Conservation (phyloP, 2,797 vertebrate genomes). For the Artibeus jamaicensis region DNA sequence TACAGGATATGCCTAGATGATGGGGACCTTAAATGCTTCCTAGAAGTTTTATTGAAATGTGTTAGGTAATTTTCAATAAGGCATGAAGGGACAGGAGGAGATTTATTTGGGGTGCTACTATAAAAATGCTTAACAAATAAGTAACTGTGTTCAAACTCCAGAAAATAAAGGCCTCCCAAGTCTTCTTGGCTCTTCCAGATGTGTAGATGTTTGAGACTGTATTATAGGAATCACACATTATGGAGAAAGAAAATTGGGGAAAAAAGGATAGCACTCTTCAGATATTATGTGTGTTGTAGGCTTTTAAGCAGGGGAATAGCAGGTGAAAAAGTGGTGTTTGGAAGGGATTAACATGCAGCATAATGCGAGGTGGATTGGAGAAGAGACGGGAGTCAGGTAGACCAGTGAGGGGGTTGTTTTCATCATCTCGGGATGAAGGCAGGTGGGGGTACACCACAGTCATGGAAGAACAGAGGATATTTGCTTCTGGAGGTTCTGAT, state of each 20-base stretch:
- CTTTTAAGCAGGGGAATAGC: neutral
- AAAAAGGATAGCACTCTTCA: neutral
- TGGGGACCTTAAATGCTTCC: neutral
- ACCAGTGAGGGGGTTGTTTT: neutral
- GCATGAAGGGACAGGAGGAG: neutral
- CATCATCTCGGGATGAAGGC: neutral
- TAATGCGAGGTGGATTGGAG: neutral
- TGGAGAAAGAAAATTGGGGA: neutral
- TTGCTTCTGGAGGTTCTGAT: neutral
- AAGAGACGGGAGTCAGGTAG: neutral
- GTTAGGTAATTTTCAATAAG: neutral
- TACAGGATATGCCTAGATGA: neutral
- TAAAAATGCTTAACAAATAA: conserved; percentile 1
- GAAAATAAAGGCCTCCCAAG: neutral
- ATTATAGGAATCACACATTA: neutral
- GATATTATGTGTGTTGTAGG: neutral
- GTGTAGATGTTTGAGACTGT: neutral
- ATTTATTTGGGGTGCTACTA: neutral
- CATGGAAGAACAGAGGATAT: neutral
- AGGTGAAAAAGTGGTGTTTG: neutral
- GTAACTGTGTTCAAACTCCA: neutral
- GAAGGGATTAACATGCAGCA: neutral
- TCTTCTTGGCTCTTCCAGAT: conserved; percentile 2
- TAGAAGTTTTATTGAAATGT: conserved; percentile 3
- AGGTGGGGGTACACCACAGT: neutral